These are phyloP conservation scores for Eubasilissa splendida DNA, from an alignment of 2,888 invertebrate species.

Conservation along the genomic window DNA sequence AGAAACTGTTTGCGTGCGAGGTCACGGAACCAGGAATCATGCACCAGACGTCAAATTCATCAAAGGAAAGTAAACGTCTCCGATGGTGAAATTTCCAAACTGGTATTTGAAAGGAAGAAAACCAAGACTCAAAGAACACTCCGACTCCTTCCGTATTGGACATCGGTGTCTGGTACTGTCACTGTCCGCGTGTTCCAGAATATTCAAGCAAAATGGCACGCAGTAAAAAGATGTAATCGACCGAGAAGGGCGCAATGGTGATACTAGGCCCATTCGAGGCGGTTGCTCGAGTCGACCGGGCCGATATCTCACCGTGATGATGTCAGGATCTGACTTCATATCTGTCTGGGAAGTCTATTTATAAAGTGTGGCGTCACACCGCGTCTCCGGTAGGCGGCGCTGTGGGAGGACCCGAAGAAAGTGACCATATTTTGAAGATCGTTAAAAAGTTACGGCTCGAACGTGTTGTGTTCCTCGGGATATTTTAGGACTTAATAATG, in stretches of 20 bases:
- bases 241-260: background rate
- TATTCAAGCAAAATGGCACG: no score
- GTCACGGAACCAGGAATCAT: no score
- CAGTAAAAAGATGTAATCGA: no score
- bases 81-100: background rate
- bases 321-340: conserved; percentile 29
- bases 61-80: conserved; percentile 4
- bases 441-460: conserved; percentile 1
- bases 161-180: background rate
- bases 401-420: conserved; percentile 16
- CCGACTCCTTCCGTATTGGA: background rate
- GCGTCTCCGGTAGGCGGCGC: conserved; percentile 18
- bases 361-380: conserved; percentile 26
- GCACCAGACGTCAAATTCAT: no score
- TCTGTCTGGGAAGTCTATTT: conserved; percentile 27
- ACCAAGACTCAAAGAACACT: background rate
- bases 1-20: no score
- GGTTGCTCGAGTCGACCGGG: conserved; percentile 9
- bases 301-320: conserved; percentile 4
- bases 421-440: conserved; percentile 17
- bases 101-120: background rate
- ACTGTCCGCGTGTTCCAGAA: no score
- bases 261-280: background rate
- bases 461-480: background rate
- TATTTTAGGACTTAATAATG: no score